Base-by-base conservation (phyloP, 2,113 vertebrate species). In the Gallinago media region DNA sequence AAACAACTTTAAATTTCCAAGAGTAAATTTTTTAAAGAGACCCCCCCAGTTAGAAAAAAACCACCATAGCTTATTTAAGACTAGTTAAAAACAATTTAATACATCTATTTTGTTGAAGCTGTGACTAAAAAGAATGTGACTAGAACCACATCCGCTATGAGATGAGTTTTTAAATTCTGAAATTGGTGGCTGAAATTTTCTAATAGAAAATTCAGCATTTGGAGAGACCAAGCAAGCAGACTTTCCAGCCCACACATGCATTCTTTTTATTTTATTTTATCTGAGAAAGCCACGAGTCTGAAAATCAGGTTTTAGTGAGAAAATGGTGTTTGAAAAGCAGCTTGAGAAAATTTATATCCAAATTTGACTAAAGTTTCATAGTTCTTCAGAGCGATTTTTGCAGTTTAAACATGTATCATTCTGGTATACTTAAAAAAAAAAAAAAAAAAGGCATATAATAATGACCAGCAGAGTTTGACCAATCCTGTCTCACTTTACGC, bases 171-270 rank as follows among this genome's bases (percentile, higher is more conserved):
- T 72, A 56, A 71, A 80, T 86, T 88, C 46, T 94, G 42, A 84
- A 88, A 77, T 79, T 62, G 13, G 32, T 88, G 47, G 19, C 65
- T 93, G 82, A 85, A 94, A 75, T 68, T 85, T 95, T 86, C 55
- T 61, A 32, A 34, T 73, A 47, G 25, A 84, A 91, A 86, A 92
- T 58, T 61, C 36, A 56, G 62, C 78, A 55, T 92, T 93, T 85
- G 70, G 56, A 63, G 71, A 62, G 32, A 80, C 49, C 19, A 56
- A 70, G 58, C 31, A 85, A 76, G 46, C 62, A 90, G 79, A 73
- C 58, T 82, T 92, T 40, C 26, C 71, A 88, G 50, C 88, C 88
- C 83, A 92, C 75, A 42, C 44, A 44, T 6, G 3, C 38, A 19
- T 94, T 89, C n/a, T 88, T 65, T 74, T 44, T 14, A 16, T 4